phyloP scores from a whole-genome alignment of 1,140 invertebrate species.

The Drosophila novamexicana region DNA sequence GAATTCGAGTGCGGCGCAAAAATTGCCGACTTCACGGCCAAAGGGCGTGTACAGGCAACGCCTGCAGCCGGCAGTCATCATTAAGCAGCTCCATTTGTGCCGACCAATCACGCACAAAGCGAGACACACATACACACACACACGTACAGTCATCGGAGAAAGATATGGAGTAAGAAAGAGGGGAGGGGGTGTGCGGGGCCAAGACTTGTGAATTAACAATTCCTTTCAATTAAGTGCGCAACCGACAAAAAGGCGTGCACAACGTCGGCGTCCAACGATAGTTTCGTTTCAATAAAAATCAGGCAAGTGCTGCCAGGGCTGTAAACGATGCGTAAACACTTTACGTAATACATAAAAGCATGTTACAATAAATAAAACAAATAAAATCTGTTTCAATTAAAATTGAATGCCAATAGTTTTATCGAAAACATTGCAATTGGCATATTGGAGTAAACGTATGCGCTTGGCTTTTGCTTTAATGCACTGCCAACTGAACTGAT shows the following conservation, averaged over 20 bases:
- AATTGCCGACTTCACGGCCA: constrained; percentile 12
- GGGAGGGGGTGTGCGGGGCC: not conserved
- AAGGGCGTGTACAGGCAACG: constrained; percentile 20
- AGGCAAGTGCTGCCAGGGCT: constrained; percentile 46
- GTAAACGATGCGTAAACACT: not conserved
- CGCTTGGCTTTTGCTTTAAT: no score
- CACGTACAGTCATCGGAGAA: not conserved
- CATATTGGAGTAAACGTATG: no score
- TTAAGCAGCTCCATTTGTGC: constrained; percentile 46
- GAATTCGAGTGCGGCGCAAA: constrained; percentile 40
- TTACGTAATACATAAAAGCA: not conserved
- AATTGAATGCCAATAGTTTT: not conserved
- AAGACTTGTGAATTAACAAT: constrained; percentile 73
- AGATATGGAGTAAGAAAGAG: not conserved
- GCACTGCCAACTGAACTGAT: not conserved
- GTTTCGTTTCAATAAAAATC: constrained; percentile 82
- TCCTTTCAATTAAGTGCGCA: constrained; percentile 79
- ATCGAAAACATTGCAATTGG: no score
- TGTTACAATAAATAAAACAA: not conserved
- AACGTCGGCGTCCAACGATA: constrained; percentile 59
- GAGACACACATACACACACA: not conserved
- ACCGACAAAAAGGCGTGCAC: constrained; percentile 63
- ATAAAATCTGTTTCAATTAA: not conserved
- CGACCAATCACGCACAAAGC: constrained; percentile 73
- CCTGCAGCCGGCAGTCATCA: constrained; percentile 38